Conservation (phyloP, 1,140 invertebrate genomes). For the Lasioglossum baleicum region DNA sequence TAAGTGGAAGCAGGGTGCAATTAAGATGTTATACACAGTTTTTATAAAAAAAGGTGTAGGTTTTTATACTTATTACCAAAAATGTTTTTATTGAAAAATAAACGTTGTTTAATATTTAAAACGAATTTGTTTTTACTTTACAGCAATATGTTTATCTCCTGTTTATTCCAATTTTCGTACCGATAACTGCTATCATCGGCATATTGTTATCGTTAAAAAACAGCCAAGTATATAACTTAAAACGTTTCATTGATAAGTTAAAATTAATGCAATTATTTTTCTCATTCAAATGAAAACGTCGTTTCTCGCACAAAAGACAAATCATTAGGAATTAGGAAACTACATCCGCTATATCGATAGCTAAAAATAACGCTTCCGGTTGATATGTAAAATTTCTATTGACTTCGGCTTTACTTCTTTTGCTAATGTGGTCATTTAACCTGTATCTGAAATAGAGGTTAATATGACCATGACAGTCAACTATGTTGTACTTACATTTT, state of each 20-base stretch:
- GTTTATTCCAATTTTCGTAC: neutral
- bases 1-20: constrained; percentile 1
- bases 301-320: too few relatives aligned
- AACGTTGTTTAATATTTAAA: neutral
- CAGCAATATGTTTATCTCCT: neutral
- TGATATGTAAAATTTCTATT: too few relatives aligned
- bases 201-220: neutral
- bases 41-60: constrained; percentile 19
- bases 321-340: too few relatives aligned
- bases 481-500: too few relatives aligned
- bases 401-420: too few relatives aligned
- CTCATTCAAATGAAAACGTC: too few relatives aligned
- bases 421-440: too few relatives aligned
- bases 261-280: too few relatives aligned
- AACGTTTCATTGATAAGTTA: neutral
- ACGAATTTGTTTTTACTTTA: neutral
- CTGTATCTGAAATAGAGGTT: too few relatives aligned
- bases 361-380: too few relatives aligned
- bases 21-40: constrained; percentile 2
- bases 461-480: too few relatives aligned
- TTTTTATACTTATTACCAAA: neutral
- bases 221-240: neutral
- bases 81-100: constrained; percentile 24
- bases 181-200: neutral
- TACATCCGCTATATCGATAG: too few relatives aligned